These are phyloP conservation scores for Lasiurus cinereus DNA, from an alignment of 2,113 vertebrate species.

Conservation along the genomic window DNA sequence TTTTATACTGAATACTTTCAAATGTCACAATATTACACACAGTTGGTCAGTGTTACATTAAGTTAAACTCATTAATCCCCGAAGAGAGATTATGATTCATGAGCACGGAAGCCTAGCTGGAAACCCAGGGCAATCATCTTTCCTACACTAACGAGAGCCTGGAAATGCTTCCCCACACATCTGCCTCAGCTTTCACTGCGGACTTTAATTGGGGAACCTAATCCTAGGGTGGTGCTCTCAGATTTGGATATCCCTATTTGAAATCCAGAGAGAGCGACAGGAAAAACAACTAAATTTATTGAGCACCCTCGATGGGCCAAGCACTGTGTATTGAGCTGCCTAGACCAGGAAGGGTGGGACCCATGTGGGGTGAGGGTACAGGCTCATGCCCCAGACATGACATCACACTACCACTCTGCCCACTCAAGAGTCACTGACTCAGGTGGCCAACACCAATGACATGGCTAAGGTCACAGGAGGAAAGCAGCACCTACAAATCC, in stretches of 20 bases:
- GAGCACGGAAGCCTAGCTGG: not conserved
- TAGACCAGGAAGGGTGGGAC: slow-evolving; percentile 77
- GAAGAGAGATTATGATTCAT: slow-evolving; percentile 3
- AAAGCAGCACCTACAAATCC: not conserved
- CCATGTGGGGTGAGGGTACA: slow-evolving; percentile 51
- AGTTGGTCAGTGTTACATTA: slow-evolving; percentile 28
- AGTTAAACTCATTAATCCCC: slow-evolving; percentile 19
- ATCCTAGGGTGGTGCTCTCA: not conserved
- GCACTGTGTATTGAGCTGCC: slow-evolving; percentile 67
- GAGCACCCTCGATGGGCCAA: slow-evolving; percentile 68
- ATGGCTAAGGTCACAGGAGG: slow-evolving; percentile 62
- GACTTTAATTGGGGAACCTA: not conserved
- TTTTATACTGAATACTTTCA: not conserved
- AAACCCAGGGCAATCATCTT: not conserved
- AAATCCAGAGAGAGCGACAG: slow-evolving; percentile 21
- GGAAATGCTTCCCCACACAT: not conserved
- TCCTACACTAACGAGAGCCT: not conserved
- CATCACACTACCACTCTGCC: slow-evolving; percentile 70
- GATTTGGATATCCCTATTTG: slow-evolving; percentile 37
- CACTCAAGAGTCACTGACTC: slow-evolving; percentile 52
- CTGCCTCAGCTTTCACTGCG: not conserved
- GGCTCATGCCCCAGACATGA: slow-evolving; percentile 79
- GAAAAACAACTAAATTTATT: slow-evolving; percentile 77
- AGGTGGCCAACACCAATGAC: slow-evolving; percentile 69
- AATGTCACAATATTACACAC: not conserved